Conservation (phyloP, 2,797 vertebrate species). For the Hybognathus amarus region DNA sequence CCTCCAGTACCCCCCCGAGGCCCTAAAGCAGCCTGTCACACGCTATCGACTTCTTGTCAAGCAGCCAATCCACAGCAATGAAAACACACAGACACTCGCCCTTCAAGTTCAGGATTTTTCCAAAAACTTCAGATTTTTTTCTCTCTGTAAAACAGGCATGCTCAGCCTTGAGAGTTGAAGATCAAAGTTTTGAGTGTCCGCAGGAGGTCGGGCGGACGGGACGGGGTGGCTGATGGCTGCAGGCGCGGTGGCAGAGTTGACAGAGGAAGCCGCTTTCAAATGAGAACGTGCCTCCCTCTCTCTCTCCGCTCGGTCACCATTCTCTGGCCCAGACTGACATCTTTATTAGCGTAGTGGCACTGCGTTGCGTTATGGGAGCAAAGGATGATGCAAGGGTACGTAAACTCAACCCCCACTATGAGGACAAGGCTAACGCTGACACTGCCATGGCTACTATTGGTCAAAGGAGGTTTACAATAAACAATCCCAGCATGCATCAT, state of each 20-base stretch:
- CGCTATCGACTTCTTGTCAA: slow-evolving; percentile 71
- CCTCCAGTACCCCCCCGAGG: slow-evolving; percentile 57
- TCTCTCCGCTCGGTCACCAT: background rate
- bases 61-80: slow-evolving; percentile 63
- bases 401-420: slow-evolving; percentile 4
- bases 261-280: background rate
- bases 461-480: slow-evolving; percentile 9
- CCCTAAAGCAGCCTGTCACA: slow-evolving; percentile 71
- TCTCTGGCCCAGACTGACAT: background rate
- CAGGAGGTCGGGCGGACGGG: slow-evolving; percentile 55
- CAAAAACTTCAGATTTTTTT: background rate
- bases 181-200: slow-evolving; percentile 79
- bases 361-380: slow-evolving; percentile 13
- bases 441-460: slow-evolving; percentile 17
- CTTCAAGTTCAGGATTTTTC: slow-evolving; percentile 57
- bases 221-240: background rate
- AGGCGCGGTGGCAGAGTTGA: background rate
- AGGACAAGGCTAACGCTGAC: slow-evolving; percentile 5
- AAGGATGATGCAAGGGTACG: background rate
- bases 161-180: slow-evolving; percentile 64
- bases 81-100: slow-evolving; percentile 68
- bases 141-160: slow-evolving; percentile 38
- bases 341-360: slow-evolving; percentile 46
- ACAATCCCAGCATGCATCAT: slow-evolving; percentile 45
- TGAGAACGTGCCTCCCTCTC: background rate